Conservation (phyloP, 2,113 vertebrate genomes). For the Piliocolobus tephrosceles region DNA sequence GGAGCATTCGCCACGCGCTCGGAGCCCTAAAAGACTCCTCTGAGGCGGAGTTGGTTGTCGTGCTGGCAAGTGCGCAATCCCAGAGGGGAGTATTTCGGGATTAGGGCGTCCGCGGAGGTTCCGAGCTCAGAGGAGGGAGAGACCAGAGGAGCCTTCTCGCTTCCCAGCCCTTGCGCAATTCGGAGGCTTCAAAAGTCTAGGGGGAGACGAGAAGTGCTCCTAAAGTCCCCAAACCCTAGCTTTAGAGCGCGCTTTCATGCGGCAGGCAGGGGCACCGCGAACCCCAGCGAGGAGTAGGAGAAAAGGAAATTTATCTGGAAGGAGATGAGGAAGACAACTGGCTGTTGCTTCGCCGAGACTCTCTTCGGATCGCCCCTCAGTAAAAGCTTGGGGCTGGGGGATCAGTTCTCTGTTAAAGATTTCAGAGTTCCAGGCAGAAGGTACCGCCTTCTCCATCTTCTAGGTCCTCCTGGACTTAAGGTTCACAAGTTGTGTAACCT, state of each 20-base stretch:
- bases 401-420: neutral
- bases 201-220: neutral
- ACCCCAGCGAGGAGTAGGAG: neutral
- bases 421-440: neutral
- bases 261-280: no score
- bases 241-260: neutral
- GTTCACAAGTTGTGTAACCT: neutral
- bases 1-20: neutral
- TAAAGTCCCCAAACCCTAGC: neutral
- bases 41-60: neutral
- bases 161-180: neutral
- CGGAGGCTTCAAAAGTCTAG: neutral
- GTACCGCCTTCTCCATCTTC: neutral
- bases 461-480: neutral
- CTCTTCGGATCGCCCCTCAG: fast-evolving
- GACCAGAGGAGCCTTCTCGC: no score
- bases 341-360: fast-evolving
- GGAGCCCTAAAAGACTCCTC: neutral
- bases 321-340: neutral
- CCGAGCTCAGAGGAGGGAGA: fast-evolving
- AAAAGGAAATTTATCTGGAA: neutral
- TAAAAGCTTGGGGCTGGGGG: neutral
- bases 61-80: fast-evolving
- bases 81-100: fast-evolving
- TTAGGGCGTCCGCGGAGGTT: neutral